Conservation (phyloP, 2,888 invertebrate genomes). For the Celastrina argiolus region DNA sequence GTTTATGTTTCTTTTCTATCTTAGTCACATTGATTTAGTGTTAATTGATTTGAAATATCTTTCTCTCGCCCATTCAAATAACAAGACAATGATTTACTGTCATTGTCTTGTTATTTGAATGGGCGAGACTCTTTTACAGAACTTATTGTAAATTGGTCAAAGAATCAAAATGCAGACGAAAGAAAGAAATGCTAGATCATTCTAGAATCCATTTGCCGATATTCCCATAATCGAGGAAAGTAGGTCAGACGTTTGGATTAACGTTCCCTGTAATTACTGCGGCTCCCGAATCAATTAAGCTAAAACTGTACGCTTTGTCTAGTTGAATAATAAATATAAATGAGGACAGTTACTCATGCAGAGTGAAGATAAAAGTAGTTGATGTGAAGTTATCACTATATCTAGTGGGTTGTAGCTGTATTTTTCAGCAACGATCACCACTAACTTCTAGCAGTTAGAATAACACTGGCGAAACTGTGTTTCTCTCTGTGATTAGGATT, state of each 20-base stretch:
- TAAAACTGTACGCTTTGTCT: conserved; percentile 5
- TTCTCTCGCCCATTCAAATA: too few relatives aligned
- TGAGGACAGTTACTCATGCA: neutral
- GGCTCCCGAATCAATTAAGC: conserved; percentile 20
- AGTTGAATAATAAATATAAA: conserved; percentile 11
- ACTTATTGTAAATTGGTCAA: neutral
- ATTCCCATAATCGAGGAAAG: neutral
- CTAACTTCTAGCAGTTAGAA: too few relatives aligned
- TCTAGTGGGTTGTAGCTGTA: neutral
- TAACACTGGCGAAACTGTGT: too few relatives aligned
- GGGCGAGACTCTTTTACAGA: too few relatives aligned
- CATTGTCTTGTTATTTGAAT: too few relatives aligned
- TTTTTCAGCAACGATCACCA: neutral
- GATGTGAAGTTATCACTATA: too few relatives aligned
- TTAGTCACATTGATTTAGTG: too few relatives aligned
- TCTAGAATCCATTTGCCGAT: neutral
- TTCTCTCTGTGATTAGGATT: neutral
- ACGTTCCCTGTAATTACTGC: conserved; percentile 15
- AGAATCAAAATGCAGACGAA: neutral
- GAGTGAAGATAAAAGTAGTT: neutral
- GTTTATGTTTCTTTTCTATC: too few relatives aligned
- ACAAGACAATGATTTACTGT: too few relatives aligned
- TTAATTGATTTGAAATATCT: too few relatives aligned
- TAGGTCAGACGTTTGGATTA: conserved; percentile 16
- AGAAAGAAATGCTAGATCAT: too few relatives aligned